Percentiles rank a stretch among this genome's conserved stretches.
phyloP scores from a whole-genome alignment of 1,140 invertebrate species.

The Rhizoglyphus robini region DNA sequence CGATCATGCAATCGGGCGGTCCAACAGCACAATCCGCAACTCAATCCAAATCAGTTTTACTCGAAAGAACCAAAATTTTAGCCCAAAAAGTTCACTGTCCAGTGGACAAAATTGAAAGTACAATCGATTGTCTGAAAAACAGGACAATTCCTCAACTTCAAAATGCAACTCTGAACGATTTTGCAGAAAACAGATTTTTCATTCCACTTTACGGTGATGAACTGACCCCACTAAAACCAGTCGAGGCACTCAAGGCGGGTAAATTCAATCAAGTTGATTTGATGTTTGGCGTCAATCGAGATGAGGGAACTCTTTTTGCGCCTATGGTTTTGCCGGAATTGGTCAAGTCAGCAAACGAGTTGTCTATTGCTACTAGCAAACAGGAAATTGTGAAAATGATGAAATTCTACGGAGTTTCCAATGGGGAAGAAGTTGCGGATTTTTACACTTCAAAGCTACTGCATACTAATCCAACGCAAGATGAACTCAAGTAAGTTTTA shows the following conservation, averaged over 20 bases:
- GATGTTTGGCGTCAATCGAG: constrained; percentile 77
- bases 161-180: constrained; percentile 26
- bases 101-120: background rate
- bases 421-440: background rate
- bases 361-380: background rate
- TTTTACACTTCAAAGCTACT: background rate
- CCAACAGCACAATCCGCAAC: constrained; percentile 47
- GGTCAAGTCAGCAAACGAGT: no score
- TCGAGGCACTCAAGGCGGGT: constrained; percentile 38
- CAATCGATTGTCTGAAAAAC: background rate
- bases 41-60: constrained; percentile 45
- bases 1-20: constrained; percentile 24
- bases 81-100: background rate
- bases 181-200: background rate
- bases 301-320: constrained; percentile 79
- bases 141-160: background rate
- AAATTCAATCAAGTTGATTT: constrained; percentile 49
- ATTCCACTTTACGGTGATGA: constrained; percentile 40
- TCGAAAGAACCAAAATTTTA: background rate
- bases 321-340: background rate
- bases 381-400: background rate
- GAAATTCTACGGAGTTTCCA: background rate
- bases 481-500: no score
- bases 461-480: no score
- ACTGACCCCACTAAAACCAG: constrained; percentile 71